These are phyloP conservation scores for Meghimatium bilineatum DNA, from an alignment of 2,888 invertebrate species.

Conservation along the genomic window DNA sequence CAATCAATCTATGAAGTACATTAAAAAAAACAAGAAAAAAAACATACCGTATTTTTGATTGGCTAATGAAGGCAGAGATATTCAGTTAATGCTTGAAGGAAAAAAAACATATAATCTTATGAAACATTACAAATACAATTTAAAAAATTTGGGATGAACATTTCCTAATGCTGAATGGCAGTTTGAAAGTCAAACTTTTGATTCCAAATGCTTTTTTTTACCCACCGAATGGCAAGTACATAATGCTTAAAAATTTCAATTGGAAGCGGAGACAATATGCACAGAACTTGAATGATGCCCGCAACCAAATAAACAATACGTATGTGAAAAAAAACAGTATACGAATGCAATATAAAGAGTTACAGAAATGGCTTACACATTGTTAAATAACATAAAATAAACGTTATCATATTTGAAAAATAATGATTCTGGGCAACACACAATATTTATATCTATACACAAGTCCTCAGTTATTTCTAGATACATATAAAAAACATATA, in stretches of 20 bases:
- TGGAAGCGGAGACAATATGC: neutral
- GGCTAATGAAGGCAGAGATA: constrained; percentile 22
- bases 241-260: constrained; percentile 16
- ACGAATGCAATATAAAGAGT: too few relatives aligned
- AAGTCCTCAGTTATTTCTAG: neutral
- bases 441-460: neutral
- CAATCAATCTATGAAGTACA: too few relatives aligned
- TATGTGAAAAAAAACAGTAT: neutral
- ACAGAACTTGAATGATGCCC: neutral
- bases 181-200: constrained; percentile 21
- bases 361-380: neutral
- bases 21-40: too few relatives aligned
- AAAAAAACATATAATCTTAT: neutral
- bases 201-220: constrained; percentile 31
- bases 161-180: constrained; percentile 29
- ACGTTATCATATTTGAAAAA: neutral
- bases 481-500: constrained; percentile 18
- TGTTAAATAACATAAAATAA: constrained; percentile 6
- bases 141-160: neutral
- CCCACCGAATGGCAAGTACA: neutral
- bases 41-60: neutral
- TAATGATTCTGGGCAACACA: neutral
- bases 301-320: neutral
- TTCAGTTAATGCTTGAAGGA: constrained; percentile 22
- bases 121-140: neutral